A percentile compares a stretch with the other conserved stretches of the same genome.
These are phyloP conservation scores for Naja naja DNA, from an alignment of 2,113 vertebrate species.

Conservation along the genomic window DNA sequence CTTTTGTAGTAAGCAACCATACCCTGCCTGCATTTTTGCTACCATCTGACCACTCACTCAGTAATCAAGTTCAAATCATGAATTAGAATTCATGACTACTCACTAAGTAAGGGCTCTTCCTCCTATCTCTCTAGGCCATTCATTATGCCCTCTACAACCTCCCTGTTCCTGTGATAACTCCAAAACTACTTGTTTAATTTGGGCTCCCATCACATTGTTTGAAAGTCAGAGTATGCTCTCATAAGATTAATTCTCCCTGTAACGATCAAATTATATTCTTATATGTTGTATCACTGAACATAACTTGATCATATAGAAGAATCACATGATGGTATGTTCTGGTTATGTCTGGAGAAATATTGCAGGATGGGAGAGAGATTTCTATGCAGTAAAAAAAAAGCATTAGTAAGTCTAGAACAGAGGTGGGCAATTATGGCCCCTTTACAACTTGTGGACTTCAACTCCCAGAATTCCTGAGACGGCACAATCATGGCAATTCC, in stretches of 20 bases:
- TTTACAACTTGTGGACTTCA: no score
- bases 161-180: not conserved
- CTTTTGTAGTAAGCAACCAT: not conserved
- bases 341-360: not conserved
- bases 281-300: not conserved
- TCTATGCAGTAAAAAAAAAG: not conserved
- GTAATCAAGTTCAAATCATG: not conserved
- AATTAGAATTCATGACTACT: not conserved
- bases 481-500: no score
- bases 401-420: not conserved
- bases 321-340: not conserved
- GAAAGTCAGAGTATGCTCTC: not conserved
- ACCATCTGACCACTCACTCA: not conserved
- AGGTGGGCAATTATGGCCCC: no score
- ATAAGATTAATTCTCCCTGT: not conserved
- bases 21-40: no score
- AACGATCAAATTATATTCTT: not conserved
- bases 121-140: not conserved
- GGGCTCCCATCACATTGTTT: not conserved
- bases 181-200: not conserved
- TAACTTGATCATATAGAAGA: not conserved
- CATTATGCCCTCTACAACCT: not conserved
- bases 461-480: no score
- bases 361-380: not conserved
- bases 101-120: not conserved